A percentile compares a stretch with the other conserved stretches of the same genome.
Evolutionary conservation across 2,888 invertebrate species (phyloP).

Genomic region (Papilio protenor): DNA sequence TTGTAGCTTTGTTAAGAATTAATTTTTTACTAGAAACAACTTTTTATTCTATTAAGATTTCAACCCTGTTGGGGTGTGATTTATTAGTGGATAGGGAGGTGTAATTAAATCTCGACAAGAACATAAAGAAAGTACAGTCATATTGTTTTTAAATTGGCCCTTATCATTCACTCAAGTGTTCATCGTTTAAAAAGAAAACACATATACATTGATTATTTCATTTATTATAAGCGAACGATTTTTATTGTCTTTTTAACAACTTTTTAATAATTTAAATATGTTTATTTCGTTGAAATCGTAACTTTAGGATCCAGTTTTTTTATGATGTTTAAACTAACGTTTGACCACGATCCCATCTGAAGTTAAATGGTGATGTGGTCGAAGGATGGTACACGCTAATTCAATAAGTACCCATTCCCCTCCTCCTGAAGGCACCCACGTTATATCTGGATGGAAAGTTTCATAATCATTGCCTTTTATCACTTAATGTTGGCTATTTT

Average conservation of each 20-base stretch:
- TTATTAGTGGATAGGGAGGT: constrained; percentile 23
- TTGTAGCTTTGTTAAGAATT: constrained; percentile 29
- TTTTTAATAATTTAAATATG: not conserved
- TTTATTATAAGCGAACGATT: too few species aligned
- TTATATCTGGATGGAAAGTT: not conserved
- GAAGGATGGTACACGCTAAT: too few species aligned
- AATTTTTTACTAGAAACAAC: constrained; percentile 35
- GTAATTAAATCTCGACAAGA: constrained; percentile 14
- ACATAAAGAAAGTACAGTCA: not conserved
- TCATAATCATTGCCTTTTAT: not conserved
- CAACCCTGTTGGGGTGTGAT: constrained; percentile 24
- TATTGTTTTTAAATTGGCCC: not conserved
- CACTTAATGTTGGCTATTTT: not conserved
- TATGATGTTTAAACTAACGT: too few species aligned
- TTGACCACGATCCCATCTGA: too few species aligned
- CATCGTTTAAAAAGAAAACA: too few species aligned
- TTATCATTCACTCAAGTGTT: not conserved
- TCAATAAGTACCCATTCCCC: too few species aligned
- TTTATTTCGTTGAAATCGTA: not conserved
- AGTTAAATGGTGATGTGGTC: too few species aligned
- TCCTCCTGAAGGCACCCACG: too few species aligned
- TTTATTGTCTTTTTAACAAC: too few species aligned
- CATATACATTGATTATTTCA: too few species aligned
- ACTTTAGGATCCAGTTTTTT: not conserved
- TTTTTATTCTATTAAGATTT: constrained; percentile 32